Percentiles rank a stretch among this genome's conserved stretches.
These are phyloP conservation scores for Phataginus tetradactyla DNA, from an alignment of 2,797 vertebrate genomes.

Conservation along the genomic window DNA sequence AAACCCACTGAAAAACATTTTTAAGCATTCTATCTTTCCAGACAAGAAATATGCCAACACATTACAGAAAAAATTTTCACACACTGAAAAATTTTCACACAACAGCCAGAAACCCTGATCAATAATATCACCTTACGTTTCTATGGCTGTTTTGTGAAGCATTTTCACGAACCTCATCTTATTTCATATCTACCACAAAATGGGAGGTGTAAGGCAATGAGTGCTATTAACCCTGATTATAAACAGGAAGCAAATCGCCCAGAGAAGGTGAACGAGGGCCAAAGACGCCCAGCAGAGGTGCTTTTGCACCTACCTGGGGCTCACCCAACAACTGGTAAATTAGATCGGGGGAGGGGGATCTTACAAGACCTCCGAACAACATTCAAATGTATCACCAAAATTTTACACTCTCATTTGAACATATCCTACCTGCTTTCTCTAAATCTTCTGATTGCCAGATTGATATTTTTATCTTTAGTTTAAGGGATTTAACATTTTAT, in stretches of 20 bases:
- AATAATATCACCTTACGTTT: not conserved
- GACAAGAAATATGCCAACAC: not conserved
- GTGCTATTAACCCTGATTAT: not conserved
- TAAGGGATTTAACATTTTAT: not conserved
- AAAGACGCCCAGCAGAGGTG: not conserved
- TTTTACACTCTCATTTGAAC: not conserved
- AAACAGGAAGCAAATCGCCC: not conserved
- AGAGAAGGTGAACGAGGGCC: not conserved
- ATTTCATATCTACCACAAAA: not conserved
- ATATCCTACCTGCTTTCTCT: not conserved
- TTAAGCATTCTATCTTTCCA: not conserved
- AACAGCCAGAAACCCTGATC: not conserved
- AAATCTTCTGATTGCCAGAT: not conserved
- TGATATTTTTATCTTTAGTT: not conserved
- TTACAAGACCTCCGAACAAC: not conserved
- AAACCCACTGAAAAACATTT: not conserved
- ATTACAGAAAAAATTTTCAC: not conserved
- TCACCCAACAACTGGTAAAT: not conserved
- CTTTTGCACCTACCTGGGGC: not conserved
- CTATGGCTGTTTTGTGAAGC: not conserved
- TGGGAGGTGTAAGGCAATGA: not conserved
- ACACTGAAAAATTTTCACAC: not conserved
- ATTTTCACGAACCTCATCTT: not conserved
- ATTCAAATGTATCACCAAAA: not conserved
- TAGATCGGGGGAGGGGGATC: rapidly evolving